These are phyloP conservation scores for Remorina albescens DNA, from an alignment of 2,797 vertebrate genomes.

Conservation along the genomic window DNA sequence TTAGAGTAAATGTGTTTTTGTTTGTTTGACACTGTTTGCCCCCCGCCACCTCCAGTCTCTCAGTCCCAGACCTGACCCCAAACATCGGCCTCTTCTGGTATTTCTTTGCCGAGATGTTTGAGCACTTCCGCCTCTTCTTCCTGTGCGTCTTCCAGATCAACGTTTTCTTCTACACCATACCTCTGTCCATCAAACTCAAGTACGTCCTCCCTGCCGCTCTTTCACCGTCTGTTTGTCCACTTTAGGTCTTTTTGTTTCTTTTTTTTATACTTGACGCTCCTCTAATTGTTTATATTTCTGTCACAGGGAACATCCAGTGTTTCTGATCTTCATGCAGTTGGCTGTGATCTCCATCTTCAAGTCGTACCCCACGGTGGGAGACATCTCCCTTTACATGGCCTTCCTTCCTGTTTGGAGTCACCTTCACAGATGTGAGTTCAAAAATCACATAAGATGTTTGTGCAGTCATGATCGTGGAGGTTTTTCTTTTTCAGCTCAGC, in stretches of 20 bases:
- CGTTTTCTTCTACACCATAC: slow-evolving; percentile 97
- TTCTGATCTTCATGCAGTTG: slow-evolving; percentile 97
- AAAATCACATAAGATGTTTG: background rate
- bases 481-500: too few species aligned
- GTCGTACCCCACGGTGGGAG: slow-evolving; percentile 97
- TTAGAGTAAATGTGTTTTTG: too few species aligned
- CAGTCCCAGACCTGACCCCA: slow-evolving; percentile 96
- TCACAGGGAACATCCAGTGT: slow-evolving; percentile 94
- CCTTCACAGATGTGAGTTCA: slow-evolving; percentile 94
- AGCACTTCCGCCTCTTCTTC: slow-evolving; percentile 98
- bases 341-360: slow-evolving; percentile 98
- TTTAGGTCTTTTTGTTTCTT: too few species aligned
- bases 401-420: slow-evolving; percentile 97
- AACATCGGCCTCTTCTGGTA: slow-evolving; percentile 99
- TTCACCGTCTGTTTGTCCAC: accelerated
- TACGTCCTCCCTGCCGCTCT: slow-evolving; percentile 63
- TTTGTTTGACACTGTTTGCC: background rate
- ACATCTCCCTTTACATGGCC: slow-evolving; percentile 94
- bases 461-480: background rate
- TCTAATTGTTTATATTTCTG: slow-evolving; percentile 1
- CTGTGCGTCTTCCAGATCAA: slow-evolving; percentile 99
- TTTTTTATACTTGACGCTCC: background rate
- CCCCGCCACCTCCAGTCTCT: slow-evolving; percentile 84
- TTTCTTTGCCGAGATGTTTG: slow-evolving; percentile 99
- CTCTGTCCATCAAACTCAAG: slow-evolving; percentile 96